Base-by-base conservation (phyloP, 2,888 invertebrate species). In the Dasypolia templi region DNA sequence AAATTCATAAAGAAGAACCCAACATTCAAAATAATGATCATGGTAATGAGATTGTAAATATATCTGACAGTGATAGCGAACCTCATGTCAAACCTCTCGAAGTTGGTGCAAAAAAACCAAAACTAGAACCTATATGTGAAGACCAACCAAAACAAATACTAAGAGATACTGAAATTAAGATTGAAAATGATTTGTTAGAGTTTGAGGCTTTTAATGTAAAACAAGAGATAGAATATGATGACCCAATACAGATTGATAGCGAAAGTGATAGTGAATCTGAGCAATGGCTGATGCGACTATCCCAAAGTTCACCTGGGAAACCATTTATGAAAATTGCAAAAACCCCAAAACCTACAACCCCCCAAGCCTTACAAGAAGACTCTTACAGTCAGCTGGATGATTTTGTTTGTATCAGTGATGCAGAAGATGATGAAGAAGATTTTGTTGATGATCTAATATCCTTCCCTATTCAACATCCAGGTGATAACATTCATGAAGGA, bases 211-310 rank as follows among this genome's bases (percentile, higher is more conserved):
- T 94, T 87, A 91, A 91, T 88, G 91, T 95, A 4, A 96, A 95
- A 85, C 94, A 95, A 84, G 94, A 95, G 85, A 93, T 93, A 53
- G 92, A 91, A 42, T 93, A 93, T 91, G 93, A 95, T 88, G 93
- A 95, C 56, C 81, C 84, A 58, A 93, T 95, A 83, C 86, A 89
- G 83, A 89, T 95, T 68, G 94, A 94, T 65, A 94, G 93, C 89
- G 95, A 96, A 51, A 96, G 96, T 88, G 96, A 96, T 66, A 97
- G 96, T 89, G 96, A 96, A 84, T 95, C 96, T 68, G 95, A 96
- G 69, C 92, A 96, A 71, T 96, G 97, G 93, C 93, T 94, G 29
- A 87, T 94, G 62, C 95, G 97, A 62, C 95, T 97, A 56, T 95
- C 97, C 3, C 97, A 97, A 88, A 95, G 91, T 81, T 94, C 96